A percentile compares a stretch with the other conserved stretches of the same genome.
phyloP scores from a whole-genome alignment of 1,140 invertebrate species.

The Mya arenaria region DNA sequence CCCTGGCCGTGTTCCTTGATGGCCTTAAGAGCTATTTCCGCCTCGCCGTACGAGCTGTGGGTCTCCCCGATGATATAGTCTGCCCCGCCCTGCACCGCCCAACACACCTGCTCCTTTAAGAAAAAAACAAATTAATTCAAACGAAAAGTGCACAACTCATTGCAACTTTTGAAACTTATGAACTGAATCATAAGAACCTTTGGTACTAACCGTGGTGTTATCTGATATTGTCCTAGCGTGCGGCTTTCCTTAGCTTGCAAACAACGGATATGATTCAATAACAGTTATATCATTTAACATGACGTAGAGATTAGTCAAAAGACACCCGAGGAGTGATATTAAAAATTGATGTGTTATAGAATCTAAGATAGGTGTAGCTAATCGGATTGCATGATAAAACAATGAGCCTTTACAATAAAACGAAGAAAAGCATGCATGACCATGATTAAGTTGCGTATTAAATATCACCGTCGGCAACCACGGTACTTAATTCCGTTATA shows the following conservation, averaged over 20 bases:
- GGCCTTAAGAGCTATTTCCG: conserved; percentile 69
- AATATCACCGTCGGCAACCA: too few relatives aligned
- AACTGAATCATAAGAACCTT: neutral
- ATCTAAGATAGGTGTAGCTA: too few relatives aligned
- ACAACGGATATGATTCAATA: too few relatives aligned
- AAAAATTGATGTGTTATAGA: too few relatives aligned
- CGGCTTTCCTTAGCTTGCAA: neutral
- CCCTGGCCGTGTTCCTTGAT: conserved; percentile 73
- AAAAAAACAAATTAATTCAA: neutral
- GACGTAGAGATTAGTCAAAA: too few relatives aligned
- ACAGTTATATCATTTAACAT: too few relatives aligned
- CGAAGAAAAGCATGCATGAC: too few relatives aligned
- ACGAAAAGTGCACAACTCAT: neutral
- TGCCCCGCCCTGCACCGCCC: conserved; percentile 68
- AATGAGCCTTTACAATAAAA: too few relatives aligned
- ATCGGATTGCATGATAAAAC: too few relatives aligned
- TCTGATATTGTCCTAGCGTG: neutral
- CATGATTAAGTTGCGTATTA: too few relatives aligned
- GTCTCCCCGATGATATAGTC: conserved; percentile 75
- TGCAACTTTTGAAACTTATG: neutral
- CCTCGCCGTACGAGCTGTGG: conserved; percentile 68
- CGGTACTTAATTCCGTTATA: too few relatives aligned
- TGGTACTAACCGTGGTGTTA: neutral
- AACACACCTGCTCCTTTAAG: conserved; percentile 69
- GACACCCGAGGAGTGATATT: too few relatives aligned